phyloP scores from a whole-genome alignment of 2,797 vertebrate species.

The Eulemur coronatus region DNA sequence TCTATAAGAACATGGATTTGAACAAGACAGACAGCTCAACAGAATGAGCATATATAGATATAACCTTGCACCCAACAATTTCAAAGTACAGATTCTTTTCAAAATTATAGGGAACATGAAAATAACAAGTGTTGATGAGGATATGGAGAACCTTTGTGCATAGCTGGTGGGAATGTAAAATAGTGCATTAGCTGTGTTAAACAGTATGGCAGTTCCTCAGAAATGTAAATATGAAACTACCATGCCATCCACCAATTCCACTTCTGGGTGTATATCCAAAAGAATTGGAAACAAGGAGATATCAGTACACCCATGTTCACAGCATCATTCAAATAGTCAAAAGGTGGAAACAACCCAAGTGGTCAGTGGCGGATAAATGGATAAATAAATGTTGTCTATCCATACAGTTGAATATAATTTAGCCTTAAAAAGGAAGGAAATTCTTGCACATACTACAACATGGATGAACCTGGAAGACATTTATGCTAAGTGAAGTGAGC shows the following conservation, averaged over 20 bases:
- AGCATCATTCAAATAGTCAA: background rate
- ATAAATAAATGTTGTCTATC: background rate
- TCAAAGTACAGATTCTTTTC: background rate
- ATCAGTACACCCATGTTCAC: accelerated
- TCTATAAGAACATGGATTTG: background rate
- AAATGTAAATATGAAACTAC: background rate
- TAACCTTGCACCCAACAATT: background rate
- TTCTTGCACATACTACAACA: background rate
- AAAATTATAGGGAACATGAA: background rate
- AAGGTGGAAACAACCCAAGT: background rate
- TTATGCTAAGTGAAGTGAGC: no score
- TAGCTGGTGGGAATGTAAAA: background rate
- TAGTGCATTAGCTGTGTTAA: accelerated
- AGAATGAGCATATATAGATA: background rate
- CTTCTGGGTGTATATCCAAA: background rate
- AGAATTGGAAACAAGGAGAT: background rate
- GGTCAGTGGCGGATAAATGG: accelerated
- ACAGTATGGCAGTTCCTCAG: accelerated
- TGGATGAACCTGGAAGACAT: background rate
- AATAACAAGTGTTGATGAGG: no score
- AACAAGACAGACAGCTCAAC: background rate
- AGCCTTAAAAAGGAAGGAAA: background rate
- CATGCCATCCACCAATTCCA: accelerated
- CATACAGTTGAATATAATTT: accelerated
- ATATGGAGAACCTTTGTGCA: background rate